Percentiles rank a stretch among this genome's conserved stretches.
Evolutionary conservation across 1,140 invertebrate genomes (phyloP).

Genomic region (Drosophila sp.): DNA sequence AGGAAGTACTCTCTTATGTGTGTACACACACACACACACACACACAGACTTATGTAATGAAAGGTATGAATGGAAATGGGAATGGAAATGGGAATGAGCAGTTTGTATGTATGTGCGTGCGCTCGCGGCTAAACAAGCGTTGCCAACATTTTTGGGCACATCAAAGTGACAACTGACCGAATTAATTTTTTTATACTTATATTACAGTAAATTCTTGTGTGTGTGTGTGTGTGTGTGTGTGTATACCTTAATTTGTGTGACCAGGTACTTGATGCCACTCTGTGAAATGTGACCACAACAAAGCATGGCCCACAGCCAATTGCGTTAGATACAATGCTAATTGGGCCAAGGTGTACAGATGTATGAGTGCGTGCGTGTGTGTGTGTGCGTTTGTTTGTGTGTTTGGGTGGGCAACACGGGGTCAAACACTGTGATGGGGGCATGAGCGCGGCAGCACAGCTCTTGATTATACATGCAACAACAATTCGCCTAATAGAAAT

Average conservation of each 20-base stretch:
- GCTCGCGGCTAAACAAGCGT: conserved; percentile 70
- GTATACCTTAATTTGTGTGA: conserved; percentile 42
- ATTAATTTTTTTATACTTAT: conserved; percentile 54
- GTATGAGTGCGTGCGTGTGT: not conserved
- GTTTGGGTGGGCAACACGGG: not conserved
- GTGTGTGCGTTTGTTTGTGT: not conserved
- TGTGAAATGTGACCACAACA: conserved; percentile 62
- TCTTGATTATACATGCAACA: conserved; percentile 66
- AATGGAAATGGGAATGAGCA: conserved; percentile 12
- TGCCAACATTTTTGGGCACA: conserved; percentile 52
- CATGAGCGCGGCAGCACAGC: conserved; percentile 2
- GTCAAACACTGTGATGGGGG: not conserved
- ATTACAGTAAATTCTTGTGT: conserved; percentile 5
- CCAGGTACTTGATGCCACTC: conserved; percentile 47
- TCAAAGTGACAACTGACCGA: conserved; percentile 76
- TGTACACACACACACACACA: conserved; percentile 9
- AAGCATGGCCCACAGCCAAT: conserved; percentile 73
- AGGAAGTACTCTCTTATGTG: conserved; percentile 47
- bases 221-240: conserved; percentile 14
- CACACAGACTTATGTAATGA: conserved; percentile 2
- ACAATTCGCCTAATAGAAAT: conserved; percentile 66
- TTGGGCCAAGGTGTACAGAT: conserved; percentile 56
- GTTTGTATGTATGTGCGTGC: no score
- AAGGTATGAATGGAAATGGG: conserved; percentile 7
- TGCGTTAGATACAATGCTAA: conserved; percentile 70